These are phyloP conservation scores for Macquaria ambigua DNA, from an alignment of 2,113 vertebrate genomes.

Conservation along the genomic window DNA sequence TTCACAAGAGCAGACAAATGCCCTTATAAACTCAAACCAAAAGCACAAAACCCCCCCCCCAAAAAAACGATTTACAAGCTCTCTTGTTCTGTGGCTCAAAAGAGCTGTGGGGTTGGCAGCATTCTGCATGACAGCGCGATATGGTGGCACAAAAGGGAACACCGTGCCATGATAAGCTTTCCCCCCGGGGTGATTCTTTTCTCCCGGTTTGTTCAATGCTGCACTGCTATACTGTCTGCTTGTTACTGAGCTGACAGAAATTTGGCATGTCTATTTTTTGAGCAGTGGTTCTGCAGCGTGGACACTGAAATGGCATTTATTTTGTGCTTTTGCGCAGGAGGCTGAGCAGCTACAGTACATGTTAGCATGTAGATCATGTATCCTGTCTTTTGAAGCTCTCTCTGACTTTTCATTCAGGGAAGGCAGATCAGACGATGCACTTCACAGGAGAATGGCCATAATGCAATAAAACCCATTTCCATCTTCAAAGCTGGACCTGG, in stretches of 20 bases:
- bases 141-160: slow-evolving; percentile 44
- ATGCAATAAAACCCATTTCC: slow-evolving; percentile 35
- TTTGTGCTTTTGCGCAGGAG: slow-evolving; percentile 28
- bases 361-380: slow-evolving; percentile 16
- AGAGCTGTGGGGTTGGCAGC: slow-evolving; percentile 37
- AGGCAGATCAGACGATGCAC: slow-evolving; percentile 16
- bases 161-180: slow-evolving; percentile 44
- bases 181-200: slow-evolving; percentile 28
- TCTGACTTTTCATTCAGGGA: slow-evolving; percentile 12
- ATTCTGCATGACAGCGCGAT: slow-evolving; percentile 45
- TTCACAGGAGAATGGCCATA: slow-evolving; percentile 20
- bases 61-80: neutral
- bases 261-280: slow-evolving; percentile 24
- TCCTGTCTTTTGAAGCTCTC: slow-evolving; percentile 38
- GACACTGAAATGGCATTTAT: slow-evolving; percentile 8
- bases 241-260: slow-evolving; percentile 36
- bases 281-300: slow-evolving; percentile 17
- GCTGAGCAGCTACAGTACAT: slow-evolving; percentile 3
- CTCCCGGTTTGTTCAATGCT: slow-evolving; percentile 9
- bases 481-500: slow-evolving; percentile 49
- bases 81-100: slow-evolving; percentile 37
- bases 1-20: slow-evolving; percentile 48
- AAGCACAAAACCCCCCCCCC: neutral
- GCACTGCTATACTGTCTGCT: slow-evolving; percentile 12
- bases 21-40: slow-evolving; percentile 33